Conservation (phyloP, 2,113 vertebrate species). For the Dipodomys ordii region DNA sequence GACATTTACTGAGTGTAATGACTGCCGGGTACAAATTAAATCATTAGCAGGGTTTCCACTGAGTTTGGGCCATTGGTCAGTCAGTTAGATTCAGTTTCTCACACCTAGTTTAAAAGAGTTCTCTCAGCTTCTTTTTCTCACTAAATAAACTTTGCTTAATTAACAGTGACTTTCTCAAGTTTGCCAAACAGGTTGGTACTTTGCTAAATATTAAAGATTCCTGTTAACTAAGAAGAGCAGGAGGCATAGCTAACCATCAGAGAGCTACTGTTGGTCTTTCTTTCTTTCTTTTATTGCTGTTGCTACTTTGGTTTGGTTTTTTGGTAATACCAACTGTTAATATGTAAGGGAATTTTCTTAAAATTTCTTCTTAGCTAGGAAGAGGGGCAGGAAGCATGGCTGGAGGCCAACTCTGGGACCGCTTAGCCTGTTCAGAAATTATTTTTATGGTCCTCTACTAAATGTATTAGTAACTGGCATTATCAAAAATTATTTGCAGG, state of each 20-base stretch:
- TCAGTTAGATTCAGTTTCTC: constrained; percentile 14
- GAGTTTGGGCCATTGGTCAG: background rate
- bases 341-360: too few relatives aligned
- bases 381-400: too few relatives aligned
- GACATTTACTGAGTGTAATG: constrained; percentile 36
- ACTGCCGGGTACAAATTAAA: constrained; percentile 56
- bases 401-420: too few relatives aligned
- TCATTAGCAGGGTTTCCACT: constrained; percentile 43
- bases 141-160: constrained; percentile 70
- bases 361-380: too few relatives aligned
- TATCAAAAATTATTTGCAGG: constrained; percentile 30
- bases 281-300: too few relatives aligned
- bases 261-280: too few relatives aligned
- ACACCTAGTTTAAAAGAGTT: constrained; percentile 42
- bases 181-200: constrained; percentile 70
- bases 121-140: constrained; percentile 59
- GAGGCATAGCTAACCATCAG: too few relatives aligned
- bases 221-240: too few relatives aligned
- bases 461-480: constrained; percentile 7
- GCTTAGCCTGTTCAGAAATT: too few relatives aligned
- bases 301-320: too few relatives aligned
- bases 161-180: constrained; percentile 62
- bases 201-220: background rate
- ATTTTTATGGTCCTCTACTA: constrained; percentile 11
- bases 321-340: too few relatives aligned